A percentile compares a stretch with the other conserved stretches of the same genome.
Evolutionary conservation across 2,888 invertebrate genomes (phyloP).

Genomic region (Mycalesis mineus): DNA sequence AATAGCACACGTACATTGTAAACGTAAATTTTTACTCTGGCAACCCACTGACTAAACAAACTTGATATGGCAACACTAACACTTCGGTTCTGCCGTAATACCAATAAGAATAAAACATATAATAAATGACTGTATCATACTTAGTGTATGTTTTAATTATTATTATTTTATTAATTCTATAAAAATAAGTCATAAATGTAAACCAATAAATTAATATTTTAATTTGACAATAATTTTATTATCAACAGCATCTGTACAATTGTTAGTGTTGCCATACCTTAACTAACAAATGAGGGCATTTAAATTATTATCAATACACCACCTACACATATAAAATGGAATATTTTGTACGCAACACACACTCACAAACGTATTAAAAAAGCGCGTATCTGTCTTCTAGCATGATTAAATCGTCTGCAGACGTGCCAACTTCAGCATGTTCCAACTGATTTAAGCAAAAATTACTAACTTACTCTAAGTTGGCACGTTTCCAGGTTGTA

Average conservation of each 20-base stretch:
- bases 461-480: no score
- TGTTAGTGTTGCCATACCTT: slow-evolving; percentile 6
- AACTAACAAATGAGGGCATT: slow-evolving; percentile 8
- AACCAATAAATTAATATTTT: no score
- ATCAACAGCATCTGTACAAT: no score
- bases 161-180: not conserved
- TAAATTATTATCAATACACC: slow-evolving; percentile 19
- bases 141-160: no score
- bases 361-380: slow-evolving; percentile 35
- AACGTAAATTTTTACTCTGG: not conserved
- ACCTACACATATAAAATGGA: slow-evolving; percentile 44
- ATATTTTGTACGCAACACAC: slow-evolving; percentile 49
- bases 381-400: slow-evolving; percentile 29
- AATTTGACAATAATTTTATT: no score
- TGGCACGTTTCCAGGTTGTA: not conserved
- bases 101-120: no score
- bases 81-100: not conserved
- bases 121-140: no score
- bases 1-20: slow-evolving; percentile 6
- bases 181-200: not conserved
- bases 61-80: not conserved
- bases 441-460: not conserved
- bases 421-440: not conserved
- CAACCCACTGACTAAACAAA: slow-evolving; percentile 4
- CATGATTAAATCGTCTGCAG: slow-evolving; percentile 11